Base-by-base conservation (phyloP, 2,888 invertebrate species). In the Unio pictorum region DNA sequence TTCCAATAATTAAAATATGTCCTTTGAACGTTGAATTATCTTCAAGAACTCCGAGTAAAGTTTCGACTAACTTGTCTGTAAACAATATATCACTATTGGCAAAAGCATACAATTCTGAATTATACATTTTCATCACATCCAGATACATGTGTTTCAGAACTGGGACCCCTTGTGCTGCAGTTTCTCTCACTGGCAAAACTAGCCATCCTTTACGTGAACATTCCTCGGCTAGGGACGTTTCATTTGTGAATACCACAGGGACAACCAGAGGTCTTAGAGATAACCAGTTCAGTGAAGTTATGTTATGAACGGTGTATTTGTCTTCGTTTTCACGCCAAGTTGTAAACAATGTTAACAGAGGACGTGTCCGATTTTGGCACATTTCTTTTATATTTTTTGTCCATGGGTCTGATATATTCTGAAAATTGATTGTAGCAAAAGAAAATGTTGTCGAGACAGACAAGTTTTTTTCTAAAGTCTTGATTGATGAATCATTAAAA, bases 51-150 rank as follows among this genome's bases (percentile, higher is more conserved):
- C 73, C 67, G 7, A 69, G 30, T 30, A 85, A 64, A 3, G 82
- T 84, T 28, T 74, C 71, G 18, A 82, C 57, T 4, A 85, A 63
- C 3, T 67, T 71, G 23, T 79, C 73, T 34, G 82, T 84, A 66
- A 82, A 86, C 20, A 87, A 70, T 28, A 86, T 83, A 74, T 87
- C 87, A 17, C 84, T 84, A 68, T 87, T 87, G n/a, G 80, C 75
- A 65, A 79, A 86, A 15, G 80, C 85, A 68, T 85, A 86, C 69
- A 83, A 84, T 17, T 73, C 69, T 8, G 83, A 78, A 56, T 80
- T 80, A 66, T 78, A 81, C 6, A 69, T 72, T 8, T 71, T 64
- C 74, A 80, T 81, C 15, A 76, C 82, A 54, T 85, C 81, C 30
- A 73, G 64, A 61, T 81, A 87, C 87, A 87, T 86, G 60, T 81